Evolutionary conservation across 2,113 vertebrate species (phyloP).

Genomic region (Ovis canadensis): DNA sequence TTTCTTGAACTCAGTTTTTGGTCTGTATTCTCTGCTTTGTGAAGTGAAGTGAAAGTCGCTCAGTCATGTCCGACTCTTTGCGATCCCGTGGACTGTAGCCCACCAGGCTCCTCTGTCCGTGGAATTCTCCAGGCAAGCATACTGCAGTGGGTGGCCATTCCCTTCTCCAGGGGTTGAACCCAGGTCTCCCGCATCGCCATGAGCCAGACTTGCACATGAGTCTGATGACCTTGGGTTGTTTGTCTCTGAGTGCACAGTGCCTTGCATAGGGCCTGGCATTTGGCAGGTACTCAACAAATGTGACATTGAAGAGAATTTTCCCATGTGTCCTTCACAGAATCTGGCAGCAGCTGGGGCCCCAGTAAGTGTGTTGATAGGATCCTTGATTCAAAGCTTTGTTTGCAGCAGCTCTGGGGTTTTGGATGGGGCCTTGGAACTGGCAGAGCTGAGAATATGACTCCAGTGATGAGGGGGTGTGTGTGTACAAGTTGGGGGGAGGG

Average conservation of each 20-base stretch:
- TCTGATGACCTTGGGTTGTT: not conserved
- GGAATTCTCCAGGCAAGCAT: not conserved
- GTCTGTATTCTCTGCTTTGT: not conserved
- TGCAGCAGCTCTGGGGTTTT: not conserved
- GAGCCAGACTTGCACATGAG: not conserved
- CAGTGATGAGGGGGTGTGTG: not conserved
- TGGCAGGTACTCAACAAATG: not conserved
- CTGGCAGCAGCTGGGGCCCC: not conserved
- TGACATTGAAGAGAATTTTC: not conserved
- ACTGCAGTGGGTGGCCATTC: not conserved
- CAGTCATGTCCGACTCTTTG: not conserved
- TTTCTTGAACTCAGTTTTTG: not conserved
- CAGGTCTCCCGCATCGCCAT: not conserved
- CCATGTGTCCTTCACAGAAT: not conserved
- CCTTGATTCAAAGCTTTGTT: not conserved
- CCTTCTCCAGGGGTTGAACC: not conserved
- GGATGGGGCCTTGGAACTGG: not conserved
- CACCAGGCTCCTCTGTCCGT: not conserved
- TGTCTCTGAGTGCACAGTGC: not conserved
- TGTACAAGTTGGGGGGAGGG: fast-evolving
- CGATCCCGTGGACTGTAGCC: not conserved
- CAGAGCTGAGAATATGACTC: not conserved
- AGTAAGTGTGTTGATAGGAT: not conserved
- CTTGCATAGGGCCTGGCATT: not conserved
- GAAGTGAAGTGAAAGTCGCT: not conserved